Conservation (phyloP, 1,140 invertebrate genomes). For the Cyphomyrmex costatus region DNA sequence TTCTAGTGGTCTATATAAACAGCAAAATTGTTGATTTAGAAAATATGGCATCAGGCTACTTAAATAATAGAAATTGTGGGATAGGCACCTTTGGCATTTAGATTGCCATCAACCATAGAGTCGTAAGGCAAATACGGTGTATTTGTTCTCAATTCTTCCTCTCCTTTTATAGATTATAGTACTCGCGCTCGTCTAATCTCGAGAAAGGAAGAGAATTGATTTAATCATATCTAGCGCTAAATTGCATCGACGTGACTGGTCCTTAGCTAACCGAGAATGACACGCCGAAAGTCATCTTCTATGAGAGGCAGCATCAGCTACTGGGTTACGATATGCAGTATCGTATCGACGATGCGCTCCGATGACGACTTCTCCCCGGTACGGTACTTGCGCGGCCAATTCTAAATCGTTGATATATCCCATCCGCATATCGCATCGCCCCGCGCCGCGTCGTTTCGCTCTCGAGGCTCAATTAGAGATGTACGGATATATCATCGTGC, state of each 20-base stretch:
- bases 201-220: not conserved
- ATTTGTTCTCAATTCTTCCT: constrained; percentile 11
- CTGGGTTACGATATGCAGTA: constrained; percentile 63
- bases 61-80: constrained; percentile 51
- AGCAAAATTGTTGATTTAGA: constrained; percentile 29
- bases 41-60: constrained; percentile 19
- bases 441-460: constrained; percentile 36
- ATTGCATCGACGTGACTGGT: constrained; percentile 7
- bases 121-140: not conserved
- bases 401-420: constrained; percentile 31
- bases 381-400: not conserved
- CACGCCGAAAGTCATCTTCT: too few relatives aligned
- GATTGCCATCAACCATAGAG: constrained; percentile 13
- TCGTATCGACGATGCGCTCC: constrained; percentile 31
- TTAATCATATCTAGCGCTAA: not conserved
- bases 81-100: constrained; percentile 22
- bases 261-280: not conserved
- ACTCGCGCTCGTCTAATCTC: not conserved
- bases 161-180: constrained; percentile 16
- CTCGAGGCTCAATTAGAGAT: constrained; percentile 80
- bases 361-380: not conserved
- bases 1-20: constrained; percentile 13
- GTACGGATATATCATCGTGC: constrained; percentile 82
- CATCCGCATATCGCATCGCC: constrained; percentile 19
- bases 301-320: constrained; percentile 1